Conservation (phyloP, 1,140 invertebrate species). For the Samia ricini region DNA sequence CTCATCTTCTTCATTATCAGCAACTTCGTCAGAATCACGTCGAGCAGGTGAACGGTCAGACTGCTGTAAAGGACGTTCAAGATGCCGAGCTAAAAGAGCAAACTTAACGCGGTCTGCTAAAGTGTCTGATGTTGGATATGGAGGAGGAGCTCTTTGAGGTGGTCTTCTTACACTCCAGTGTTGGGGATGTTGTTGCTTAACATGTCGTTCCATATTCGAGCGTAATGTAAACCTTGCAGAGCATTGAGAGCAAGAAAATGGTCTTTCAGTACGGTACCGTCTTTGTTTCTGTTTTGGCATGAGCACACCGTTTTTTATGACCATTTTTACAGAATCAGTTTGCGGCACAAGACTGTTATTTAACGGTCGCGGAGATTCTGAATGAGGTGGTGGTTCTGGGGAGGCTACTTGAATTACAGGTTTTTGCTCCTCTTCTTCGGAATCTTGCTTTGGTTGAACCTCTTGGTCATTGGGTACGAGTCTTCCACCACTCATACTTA, state of each 20-base stretch:
- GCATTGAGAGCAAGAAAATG: conserved; percentile 93
- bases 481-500: conserved; percentile 83
- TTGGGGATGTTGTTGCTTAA: conserved; percentile 95
- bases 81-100: conserved; percentile 86
- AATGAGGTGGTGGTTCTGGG: conserved; percentile 50
- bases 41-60: conserved; percentile 63
- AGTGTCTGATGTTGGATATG: conserved; percentile 60
- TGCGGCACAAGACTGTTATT: conserved; percentile 53
- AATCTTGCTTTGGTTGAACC: conserved; percentile 53
- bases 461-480: conserved; percentile 79
- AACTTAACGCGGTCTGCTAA: conserved; percentile 88
- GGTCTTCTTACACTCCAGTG: conserved; percentile 89
- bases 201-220: conserved; percentile 95
- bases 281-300: conserved; percentile 95
- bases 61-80: conserved; percentile 79
- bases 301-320: conserved; percentile 91
- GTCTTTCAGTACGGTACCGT: conserved; percentile 93
- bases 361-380: conserved; percentile 60
- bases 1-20: conserved; percentile 83
- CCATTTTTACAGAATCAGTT: conserved; percentile 88
- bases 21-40: conserved; percentile 78
- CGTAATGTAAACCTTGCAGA: conserved; percentile 92
- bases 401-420: conserved; percentile 48
- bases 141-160: conserved; percentile 64
- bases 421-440: conserved; percentile 66